Evolutionary conservation across 2,888 invertebrate genomes (phyloP), one percentile per base, ranked within the genome.

Genomic region (Scaptomyza reducta): DNA sequence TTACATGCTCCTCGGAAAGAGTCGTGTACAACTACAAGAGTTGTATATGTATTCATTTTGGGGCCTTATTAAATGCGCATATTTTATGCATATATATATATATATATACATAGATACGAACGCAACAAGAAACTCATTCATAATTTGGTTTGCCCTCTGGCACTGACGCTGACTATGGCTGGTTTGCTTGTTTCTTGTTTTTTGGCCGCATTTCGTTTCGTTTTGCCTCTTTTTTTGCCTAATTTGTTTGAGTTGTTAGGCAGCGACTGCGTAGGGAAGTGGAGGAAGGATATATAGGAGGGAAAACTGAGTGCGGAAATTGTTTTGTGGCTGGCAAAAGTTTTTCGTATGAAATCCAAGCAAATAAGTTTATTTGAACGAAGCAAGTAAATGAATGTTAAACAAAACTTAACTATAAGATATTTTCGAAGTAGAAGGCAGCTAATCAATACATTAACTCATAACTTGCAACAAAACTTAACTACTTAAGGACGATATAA

Each of bases 41-140:
- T 13, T 41, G 16, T 46, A 35, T 53, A 10, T 44, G 27, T 68
- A 77, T 78, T 70, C 74, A 78, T 80, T 66, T 76, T 71, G 65
- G 69, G 69, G 67, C 58, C 82, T 85, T 82, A 85, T 82, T 82
- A 82, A 82, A 85, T 79, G 82, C 85, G 82, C 79, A 82, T 82
- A 85, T 82, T 82, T 82, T 84, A 81, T 81, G 85, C 85, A 81
- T 31, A 59, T 31, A 29, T 46, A 29, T 42, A 41, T 54, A 70
- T 31, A n/a, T 6, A 61, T 18, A 51, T 50, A 16, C n/a, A n/a
- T n/a, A 61, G 63, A 46, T 67, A 53, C 42, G 25, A 40, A 46
- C 22, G 27, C 76, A 49, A 75, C 71, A 71, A 61, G 65, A 56
- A 68, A 59, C 73, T 77, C 74, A 74, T 77, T 74, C 74, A 74